Conservation (phyloP, 2,113 vertebrate species). For the Chroicocephalus ridibundus region DNA sequence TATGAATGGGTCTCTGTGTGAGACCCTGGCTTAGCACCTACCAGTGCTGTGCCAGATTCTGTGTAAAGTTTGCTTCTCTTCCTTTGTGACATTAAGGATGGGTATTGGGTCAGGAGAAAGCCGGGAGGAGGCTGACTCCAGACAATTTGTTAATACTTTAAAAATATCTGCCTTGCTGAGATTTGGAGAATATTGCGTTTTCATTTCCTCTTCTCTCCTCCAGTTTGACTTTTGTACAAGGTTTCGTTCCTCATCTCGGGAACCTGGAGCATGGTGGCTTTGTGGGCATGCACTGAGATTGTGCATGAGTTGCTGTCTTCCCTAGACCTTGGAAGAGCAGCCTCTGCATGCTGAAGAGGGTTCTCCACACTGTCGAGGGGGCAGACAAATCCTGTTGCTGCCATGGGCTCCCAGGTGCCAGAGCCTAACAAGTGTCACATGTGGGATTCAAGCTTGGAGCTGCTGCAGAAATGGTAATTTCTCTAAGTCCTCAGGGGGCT, state of each 20-base stretch:
- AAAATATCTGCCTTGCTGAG: not conserved
- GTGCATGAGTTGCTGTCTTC: not conserved
- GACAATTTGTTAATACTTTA: not conserved
- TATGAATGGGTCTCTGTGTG: not conserved
- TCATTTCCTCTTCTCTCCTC: not conserved
- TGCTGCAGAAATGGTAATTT: not conserved
- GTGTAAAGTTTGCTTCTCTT: not conserved
- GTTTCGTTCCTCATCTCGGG: not conserved
- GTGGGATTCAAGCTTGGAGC: not conserved
- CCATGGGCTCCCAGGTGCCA: not conserved
- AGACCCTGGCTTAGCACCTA: not conserved
- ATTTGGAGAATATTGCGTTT: not conserved
- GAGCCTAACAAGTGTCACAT: not conserved
- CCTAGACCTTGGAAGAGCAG: not conserved
- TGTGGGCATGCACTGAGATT: not conserved
- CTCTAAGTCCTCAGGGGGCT: not conserved
- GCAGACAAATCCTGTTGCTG: not conserved
- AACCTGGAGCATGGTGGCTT: not conserved
- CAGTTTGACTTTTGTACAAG: not conserved
- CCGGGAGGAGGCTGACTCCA: not conserved
- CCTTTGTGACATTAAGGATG: not conserved
- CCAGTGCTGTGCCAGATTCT: not conserved
- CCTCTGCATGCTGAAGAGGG: too few relatives aligned
- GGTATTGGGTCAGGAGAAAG: not conserved
- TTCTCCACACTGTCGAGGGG: not conserved